These are phyloP conservation scores for Tachypleus tridentatus DNA, from an alignment of 1,140 invertebrate genomes.

Conservation along the genomic window DNA sequence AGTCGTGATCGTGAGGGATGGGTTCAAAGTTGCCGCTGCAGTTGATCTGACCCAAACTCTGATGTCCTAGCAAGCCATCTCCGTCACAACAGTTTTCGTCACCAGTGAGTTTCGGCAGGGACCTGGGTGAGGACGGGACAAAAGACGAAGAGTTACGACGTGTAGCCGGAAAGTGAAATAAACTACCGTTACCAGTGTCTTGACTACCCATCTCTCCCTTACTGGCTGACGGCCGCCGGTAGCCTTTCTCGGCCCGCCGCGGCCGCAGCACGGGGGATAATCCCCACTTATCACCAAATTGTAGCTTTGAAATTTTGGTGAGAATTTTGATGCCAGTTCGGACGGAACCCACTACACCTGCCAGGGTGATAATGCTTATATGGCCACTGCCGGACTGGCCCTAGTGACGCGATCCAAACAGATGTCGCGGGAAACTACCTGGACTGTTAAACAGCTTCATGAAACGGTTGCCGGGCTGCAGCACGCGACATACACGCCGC, in stretches of 20 bases:
- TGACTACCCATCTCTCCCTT: not conserved
- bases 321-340: constrained; percentile 47
- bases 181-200: not conserved
- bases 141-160: constrained; percentile 26
- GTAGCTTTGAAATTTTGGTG: constrained; percentile 87
- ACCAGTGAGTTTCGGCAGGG: constrained; percentile 89
- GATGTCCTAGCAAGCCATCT: constrained; percentile 64
- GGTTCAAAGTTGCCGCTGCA: constrained; percentile 80
- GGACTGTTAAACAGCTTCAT: no score
- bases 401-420: no score
- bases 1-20: constrained; percentile 92
- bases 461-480: no score
- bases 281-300: constrained; percentile 91
- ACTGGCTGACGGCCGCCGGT: not conserved
- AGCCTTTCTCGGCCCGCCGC: constrained; percentile 46
- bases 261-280: constrained; percentile 87
- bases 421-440: no score
- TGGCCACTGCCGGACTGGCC: no score
- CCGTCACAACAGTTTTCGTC: constrained; percentile 80
- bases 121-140: constrained; percentile 50
- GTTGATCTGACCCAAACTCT: no score
- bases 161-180: constrained; percentile 12
- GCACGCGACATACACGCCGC: no score
- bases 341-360: no score
- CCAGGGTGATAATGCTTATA: no score